phyloP scores from a whole-genome alignment of 2,888 invertebrate genomes.

The Brachypalpus laphriformis region DNA sequence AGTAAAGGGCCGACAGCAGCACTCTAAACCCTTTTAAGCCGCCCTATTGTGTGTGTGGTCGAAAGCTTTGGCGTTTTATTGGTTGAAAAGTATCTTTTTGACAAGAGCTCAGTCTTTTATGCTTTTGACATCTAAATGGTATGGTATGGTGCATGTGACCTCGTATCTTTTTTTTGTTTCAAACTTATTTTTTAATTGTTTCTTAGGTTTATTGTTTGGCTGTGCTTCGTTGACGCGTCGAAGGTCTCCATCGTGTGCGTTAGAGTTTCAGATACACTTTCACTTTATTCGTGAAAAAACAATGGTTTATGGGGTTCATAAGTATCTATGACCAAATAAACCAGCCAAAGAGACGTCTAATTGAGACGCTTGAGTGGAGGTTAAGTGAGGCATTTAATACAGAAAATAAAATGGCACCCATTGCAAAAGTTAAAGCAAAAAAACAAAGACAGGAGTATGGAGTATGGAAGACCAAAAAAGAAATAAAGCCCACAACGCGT shows the following conservation, averaged over 20 bases:
- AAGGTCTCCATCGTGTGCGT: conserved; percentile 59
- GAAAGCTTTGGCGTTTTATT: conserved; percentile 46
- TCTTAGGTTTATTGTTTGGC: conserved; percentile 58
- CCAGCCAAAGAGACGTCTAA: conserved; percentile 50
- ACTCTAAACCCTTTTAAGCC: conserved; percentile 52
- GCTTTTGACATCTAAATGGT: conserved; percentile 53
- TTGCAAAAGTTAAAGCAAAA: conserved; percentile 40
- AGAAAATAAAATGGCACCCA: conserved; percentile 54
- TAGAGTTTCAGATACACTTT: conserved; percentile 53
- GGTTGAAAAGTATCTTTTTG: conserved; percentile 31
- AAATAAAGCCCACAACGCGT: conserved; percentile 40
- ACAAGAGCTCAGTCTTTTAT: conserved; percentile 19
- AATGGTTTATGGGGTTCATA: conserved; percentile 35
- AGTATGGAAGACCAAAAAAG: neutral
- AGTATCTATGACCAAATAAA: conserved; percentile 46
- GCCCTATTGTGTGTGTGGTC: conserved; percentile 33
- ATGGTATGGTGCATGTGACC: conserved; percentile 33
- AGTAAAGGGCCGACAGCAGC: conserved; percentile 24
- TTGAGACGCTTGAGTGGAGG: conserved; percentile 72
- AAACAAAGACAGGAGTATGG: neutral
- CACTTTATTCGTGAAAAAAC: conserved; percentile 54
- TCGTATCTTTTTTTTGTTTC: conserved; percentile 31
- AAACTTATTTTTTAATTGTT: conserved; percentile 14
- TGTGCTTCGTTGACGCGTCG: conserved; percentile 63
- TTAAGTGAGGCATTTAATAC: conserved; percentile 66